Evolutionary conservation across 1,140 invertebrate species (phyloP), one percentile per base, ranked within the genome.

Genomic region (Pissodes strobi): DNA sequence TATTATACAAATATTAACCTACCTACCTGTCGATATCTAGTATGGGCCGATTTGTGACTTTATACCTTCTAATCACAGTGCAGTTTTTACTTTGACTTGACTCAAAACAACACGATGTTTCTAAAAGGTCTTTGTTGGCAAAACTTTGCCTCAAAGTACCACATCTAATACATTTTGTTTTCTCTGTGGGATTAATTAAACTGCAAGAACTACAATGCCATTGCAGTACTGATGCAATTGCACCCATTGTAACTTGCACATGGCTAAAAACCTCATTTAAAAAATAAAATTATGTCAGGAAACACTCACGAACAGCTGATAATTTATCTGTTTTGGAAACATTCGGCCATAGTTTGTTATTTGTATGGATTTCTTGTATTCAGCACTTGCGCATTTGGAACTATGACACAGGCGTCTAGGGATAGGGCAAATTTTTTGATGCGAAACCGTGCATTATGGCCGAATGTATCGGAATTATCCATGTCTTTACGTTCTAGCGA

Each of bases 181-280:
- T 86, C 78, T 92, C 90, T 43, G 89, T 92, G 65, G 89, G 89
- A 82, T 94, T 93, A 80, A 93, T 92, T 78, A 90, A 84, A 79
- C 89, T 86, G 82, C 92, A 94, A 78, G 86, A 84, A 77, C 84
- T 84, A 84, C 92, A 94, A 83, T 89, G 87, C 92, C 92, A 95
- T 81, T 93, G 90, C 75, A 92, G 84, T 80, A 92, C 90, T 75
- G 91, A 93, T 82, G 90, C 90, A 82, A 93, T 92, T 75, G 90
- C 91, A 80, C 91, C 91, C 91, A 92, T 92, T 73, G 68, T 76
- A 74, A 69, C 58, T 69, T 68, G 74, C 71, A 75, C 78, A 80
- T 79, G 69, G 66, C 66, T 70, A 69, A 27, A 17, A 69, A 60
- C 46, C 64, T 60, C 67, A 69, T 69, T 65, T 61, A 69, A 65